Percentiles rank a stretch among this genome's conserved stretches.
phyloP scores from a whole-genome alignment of 2,113 vertebrate species.

The Hucho hucho region DNA sequence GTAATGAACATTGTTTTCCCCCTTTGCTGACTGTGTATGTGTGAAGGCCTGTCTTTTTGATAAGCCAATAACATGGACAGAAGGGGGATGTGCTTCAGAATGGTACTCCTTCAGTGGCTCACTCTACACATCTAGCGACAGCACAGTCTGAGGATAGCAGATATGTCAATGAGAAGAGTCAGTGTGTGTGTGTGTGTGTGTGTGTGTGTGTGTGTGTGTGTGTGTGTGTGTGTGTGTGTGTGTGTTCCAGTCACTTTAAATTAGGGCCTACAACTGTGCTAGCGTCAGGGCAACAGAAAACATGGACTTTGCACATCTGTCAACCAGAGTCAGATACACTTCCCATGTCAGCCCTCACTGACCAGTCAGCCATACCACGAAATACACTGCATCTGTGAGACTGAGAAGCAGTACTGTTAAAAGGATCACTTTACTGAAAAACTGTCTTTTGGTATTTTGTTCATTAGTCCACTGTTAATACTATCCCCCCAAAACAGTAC shows the following conservation, averaged over 20 bases:
- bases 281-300: slow-evolving; percentile 15
- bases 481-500: too few relatives aligned
- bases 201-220: slow-evolving; percentile 9
- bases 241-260: slow-evolving; percentile 21
- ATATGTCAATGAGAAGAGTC: slow-evolving; percentile 38
- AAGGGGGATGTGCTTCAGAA: background rate
- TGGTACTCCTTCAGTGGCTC: background rate
- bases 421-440: too few relatives aligned
- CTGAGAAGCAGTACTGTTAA: background rate
- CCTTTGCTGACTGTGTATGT: background rate
- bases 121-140: slow-evolving; percentile 30
- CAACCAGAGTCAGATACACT: slow-evolving; percentile 24
- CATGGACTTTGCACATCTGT: slow-evolving; percentile 51
- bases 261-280: slow-evolving; percentile 31
- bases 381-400: background rate
- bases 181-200: slow-evolving; percentile 3
- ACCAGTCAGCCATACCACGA: slow-evolving; percentile 1
- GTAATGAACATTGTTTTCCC: background rate
- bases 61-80: background rate
- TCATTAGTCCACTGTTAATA: too few relatives aligned
- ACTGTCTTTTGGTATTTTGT: too few relatives aligned
- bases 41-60: background rate
- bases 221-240: slow-evolving; percentile 13
- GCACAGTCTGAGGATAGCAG: slow-evolving; percentile 44
- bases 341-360: background rate